These are phyloP conservation scores for Eurystomus gularis DNA, from an alignment of 2,113 vertebrate genomes.

Conservation along the genomic window DNA sequence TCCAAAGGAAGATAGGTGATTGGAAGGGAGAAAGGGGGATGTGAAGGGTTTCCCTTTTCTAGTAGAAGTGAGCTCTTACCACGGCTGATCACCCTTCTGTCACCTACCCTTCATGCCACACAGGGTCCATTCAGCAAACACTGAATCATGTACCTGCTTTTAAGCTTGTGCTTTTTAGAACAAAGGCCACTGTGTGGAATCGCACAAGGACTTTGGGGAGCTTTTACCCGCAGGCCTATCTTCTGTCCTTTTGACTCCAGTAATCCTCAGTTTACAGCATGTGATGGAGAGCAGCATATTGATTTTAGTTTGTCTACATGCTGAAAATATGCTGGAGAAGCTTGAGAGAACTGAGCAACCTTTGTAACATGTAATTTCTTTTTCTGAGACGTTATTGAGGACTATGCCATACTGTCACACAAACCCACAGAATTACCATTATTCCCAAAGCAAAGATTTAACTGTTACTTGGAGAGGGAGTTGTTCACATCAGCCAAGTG, in stretches of 20 bases:
- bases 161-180: neutral
- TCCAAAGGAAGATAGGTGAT: neutral
- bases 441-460: neutral
- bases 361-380: neutral
- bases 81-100: accelerated
- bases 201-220: neutral
- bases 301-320: neutral
- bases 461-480: neutral
- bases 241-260: neutral
- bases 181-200: neutral
- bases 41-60: neutral
- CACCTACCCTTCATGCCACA: neutral
- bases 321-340: neutral
- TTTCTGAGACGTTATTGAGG: neutral
- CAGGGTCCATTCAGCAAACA: neutral
- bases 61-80: neutral
- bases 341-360: neutral
- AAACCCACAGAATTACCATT: neutral
- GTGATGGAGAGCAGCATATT: neutral
- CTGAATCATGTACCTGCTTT: neutral
- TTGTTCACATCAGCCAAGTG: neutral
- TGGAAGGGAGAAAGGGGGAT: neutral
- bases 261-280: neutral
- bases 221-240: neutral
- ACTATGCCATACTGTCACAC: neutral